Evolutionary conservation across 2,888 invertebrate genomes (phyloP), one percentile per base, ranked within the genome.

Genomic region (Onthophagus sagittarius): DNA sequence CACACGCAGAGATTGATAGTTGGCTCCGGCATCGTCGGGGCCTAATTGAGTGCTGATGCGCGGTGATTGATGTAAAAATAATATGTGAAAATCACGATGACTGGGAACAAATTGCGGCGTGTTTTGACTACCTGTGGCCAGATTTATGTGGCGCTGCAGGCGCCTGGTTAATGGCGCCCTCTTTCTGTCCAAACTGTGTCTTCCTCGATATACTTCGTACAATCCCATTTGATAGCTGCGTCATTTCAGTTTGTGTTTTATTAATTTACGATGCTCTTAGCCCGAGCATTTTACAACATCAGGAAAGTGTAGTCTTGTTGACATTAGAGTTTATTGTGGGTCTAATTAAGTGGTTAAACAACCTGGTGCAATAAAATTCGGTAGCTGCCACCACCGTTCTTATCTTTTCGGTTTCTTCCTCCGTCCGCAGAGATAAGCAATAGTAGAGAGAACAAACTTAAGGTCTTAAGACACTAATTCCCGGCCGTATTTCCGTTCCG

Each of bases 21-120:
- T 77, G 39, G 23, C 23, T 23, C 78, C 74, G 77, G 77, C 80
- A 80, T 77, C 78, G 23, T 23, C 39, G 39, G 23, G 76, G 77
- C 76, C 80, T 82, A 83, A 84, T 84, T 83, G 83, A 83, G 83
- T 83, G 83, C 82, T 83, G 84, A 84, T 83, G 81, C 79, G 39
- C 78, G 82, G 81, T 83, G 84, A 84, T 84, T 83, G 83, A 84
- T 84, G 83, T 83, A 82, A 83, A 83, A 83, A 83, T 84, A 83
- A 83, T 84, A 83, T 83, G 83, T 83, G 84, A 84, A 83, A 84
- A 84, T 84, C 84, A 83, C 80, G 83, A 81, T 83, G 83, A 83
- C 83, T 83, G 80, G 80, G 78, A 80, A 83, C 80, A 81, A 80
- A 80, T 80, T 80, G 80, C 81, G 78, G 77, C 78, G 78, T 78